Base-by-base conservation (phyloP, 1,140 invertebrate species). In the Meloidogyne floridensis region DNA sequence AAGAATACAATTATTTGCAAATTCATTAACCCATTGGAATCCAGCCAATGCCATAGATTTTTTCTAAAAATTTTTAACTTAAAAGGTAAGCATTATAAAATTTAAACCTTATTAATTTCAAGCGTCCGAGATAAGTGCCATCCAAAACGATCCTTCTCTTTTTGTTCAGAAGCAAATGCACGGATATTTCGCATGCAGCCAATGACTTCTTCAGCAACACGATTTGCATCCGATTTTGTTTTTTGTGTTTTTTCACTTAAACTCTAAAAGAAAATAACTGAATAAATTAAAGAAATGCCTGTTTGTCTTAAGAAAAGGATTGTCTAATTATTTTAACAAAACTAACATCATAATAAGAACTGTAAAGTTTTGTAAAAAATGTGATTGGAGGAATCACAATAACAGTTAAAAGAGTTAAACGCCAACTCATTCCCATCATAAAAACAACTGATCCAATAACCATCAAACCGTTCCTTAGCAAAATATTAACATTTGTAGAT, bases 341-440 rank as follows among this genome's bases (percentile, higher is more conserved):
- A 77, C 82, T 82, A 80, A 90, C 90, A 84, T 91, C 84, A 75
- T 90, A 91, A 77, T 90, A 91, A 69, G 84, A 77, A n/a, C 91
- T 90, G 83, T 90, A 90, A 9, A 90, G 77, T 72, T 91, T 90
- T 20, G 88, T 86, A 72, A 79, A 79, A 11, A 79, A 70, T 18
- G 91, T 85, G 43, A 83, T 83, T 54, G 90, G 80, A 10, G 90
- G 84, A 42, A 90, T 84, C 20, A 90, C 90, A 8, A 91, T 76
- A 7, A 88, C 87, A 76, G 90, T 90, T 43, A 91, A 82, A 15
- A 90, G 87, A 32, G 90, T 80, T 20, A 91, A 56, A 90, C 87
- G 83, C 91, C 91, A 91, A 69, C 90, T 91, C 74, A 91, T 82
- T 43, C 83, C 87, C 43, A 90, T 85, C 90, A 91, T 91, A 77